A percentile compares a stretch with the other conserved stretches of the same genome.
These are phyloP conservation scores for Lepidotrigona ventralis DNA, from an alignment of 1,140 invertebrate species.

Conservation along the genomic window DNA sequence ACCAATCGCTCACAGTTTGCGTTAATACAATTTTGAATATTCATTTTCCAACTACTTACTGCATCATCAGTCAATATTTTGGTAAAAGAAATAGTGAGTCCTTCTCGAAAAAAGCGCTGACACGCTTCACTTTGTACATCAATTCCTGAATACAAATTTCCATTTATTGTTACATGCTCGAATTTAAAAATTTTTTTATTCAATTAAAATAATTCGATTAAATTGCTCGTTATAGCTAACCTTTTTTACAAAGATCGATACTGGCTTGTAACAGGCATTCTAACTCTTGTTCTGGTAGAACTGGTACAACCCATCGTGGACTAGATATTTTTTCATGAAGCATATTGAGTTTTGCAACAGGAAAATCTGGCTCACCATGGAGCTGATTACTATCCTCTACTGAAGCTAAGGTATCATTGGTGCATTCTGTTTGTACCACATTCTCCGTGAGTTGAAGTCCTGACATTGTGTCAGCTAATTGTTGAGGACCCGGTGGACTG, in stretches of 20 bases:
- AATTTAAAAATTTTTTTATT: not conserved
- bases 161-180: not conserved
- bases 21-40: conserved; percentile 97
- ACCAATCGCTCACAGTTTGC: conserved; percentile 95
- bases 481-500: conserved; percentile 78
- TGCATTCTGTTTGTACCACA: conserved; percentile 71
- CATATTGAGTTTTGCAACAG: conserved; percentile 90
- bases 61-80: conserved; percentile 99
- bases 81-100: conserved; percentile 96
- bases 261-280: conserved; percentile 94
- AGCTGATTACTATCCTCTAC: conserved; percentile 78
- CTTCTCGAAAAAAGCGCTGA: conserved; percentile 97
- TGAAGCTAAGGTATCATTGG: conserved; percentile 68
- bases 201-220: not conserved
- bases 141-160: conserved; percentile 82
- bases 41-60: conserved; percentile 98
- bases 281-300: conserved; percentile 96
- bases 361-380: conserved; percentile 88
- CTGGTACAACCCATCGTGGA: conserved; percentile 97
- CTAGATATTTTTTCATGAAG: conserved; percentile 97
- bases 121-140: conserved; percentile 95
- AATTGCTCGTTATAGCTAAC: conserved; percentile 73
- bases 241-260: conserved; percentile 91
- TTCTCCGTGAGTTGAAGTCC: conserved; percentile 77
- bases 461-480: conserved; percentile 76